Base-by-base conservation (phyloP, 2,797 vertebrate species). In the Mareca strepera region DNA sequence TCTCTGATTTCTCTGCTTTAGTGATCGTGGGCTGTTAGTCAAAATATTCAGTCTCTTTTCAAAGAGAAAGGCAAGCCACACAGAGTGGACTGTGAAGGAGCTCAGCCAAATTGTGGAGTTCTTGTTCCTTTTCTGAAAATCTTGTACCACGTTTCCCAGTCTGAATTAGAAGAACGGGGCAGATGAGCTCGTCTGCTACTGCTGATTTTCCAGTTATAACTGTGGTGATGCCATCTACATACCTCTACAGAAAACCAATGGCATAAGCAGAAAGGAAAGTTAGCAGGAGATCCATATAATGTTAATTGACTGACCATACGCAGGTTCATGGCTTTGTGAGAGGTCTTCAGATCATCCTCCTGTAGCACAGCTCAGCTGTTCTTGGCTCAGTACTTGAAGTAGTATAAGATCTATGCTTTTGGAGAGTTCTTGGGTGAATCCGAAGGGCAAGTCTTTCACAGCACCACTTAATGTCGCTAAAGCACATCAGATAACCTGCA, bases 101-200 rank as follows among this genome's bases (percentile, higher is more conserved):
- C 29, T 80, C 31, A 3, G 4, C 9, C 66, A 37, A 6, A 2
- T 14, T n/a, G 12, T 37, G 46, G 33, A 64, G 7, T 1, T 81
- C 39, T 41, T 59, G 8, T 29, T 67, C 5, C 18, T 25, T 4
- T 37, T 69, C 15, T 48, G 9, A 15, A 16, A 4, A 7, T 33
- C 48, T 35, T 50, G 37, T 43, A 62, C 6, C 6, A 5, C 13
- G 2, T 66, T 66, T 72, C 43, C 7, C 6, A 0, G 0, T 21
- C 21, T 66, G 58, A 50, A 11, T 15, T 33, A 21, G 43, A 39
- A 44, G 8, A 83, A 44, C 5, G 17, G 9, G 17, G 10, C 13
- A 11, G 5, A 0, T 1, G 6, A n/a, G 2, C 4, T 20, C 29
- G 22, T 1, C 46, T 58, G 78, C 25, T 73, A 17, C 5, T 73